phyloP scores from a whole-genome alignment of 2,113 vertebrate genomes.

The Rhegmatorhina hoffmannsi region DNA sequence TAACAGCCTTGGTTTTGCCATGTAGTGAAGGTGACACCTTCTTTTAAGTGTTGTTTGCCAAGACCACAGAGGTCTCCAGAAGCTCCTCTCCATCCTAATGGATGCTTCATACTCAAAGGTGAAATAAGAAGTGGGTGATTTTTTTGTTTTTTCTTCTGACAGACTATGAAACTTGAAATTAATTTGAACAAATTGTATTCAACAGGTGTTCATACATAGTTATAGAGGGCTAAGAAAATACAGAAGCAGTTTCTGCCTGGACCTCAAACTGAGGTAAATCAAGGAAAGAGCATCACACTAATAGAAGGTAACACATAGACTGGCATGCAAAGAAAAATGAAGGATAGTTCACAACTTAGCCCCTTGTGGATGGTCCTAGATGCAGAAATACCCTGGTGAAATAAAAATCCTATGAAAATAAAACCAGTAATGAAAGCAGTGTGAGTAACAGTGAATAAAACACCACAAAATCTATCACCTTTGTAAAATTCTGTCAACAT shows the following conservation, averaged over 20 bases:
- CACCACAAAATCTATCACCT: background rate
- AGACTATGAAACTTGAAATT: background rate
- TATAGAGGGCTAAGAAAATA: background rate
- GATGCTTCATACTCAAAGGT: background rate
- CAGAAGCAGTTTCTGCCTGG: background rate
- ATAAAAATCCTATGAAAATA: background rate
- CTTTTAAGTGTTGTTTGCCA: background rate
- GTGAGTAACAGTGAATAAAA: background rate
- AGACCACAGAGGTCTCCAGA: background rate
- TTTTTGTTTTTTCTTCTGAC: background rate
- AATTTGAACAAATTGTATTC: background rate
- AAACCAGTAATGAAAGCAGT: background rate
- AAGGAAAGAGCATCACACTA: background rate
- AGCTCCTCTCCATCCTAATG: background rate
- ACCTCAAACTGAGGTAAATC: background rate
- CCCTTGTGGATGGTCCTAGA: background rate
- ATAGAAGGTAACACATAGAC: background rate
- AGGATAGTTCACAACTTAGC: background rate
- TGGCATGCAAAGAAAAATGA: background rate
- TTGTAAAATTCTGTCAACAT: background rate
- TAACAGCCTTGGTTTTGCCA: background rate
- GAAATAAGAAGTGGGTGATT: background rate
- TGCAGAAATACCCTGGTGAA: background rate
- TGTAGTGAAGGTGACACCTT: background rate
- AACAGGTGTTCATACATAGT: background rate